Conservation (phyloP, 2,113 vertebrate genomes). For the Strigops habroptila region DNA sequence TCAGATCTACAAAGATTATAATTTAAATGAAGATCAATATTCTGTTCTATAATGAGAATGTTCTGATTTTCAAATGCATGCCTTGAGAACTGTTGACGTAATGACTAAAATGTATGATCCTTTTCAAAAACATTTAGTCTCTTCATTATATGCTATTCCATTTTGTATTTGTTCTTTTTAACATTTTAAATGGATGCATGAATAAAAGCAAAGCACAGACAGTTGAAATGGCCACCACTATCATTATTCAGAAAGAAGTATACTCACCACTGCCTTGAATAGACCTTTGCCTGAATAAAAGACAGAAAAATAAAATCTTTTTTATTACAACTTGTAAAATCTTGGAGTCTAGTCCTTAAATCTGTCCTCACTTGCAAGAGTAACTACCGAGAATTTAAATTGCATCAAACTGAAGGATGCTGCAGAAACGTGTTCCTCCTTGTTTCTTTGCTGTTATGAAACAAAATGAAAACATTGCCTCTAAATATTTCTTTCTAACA, state of each 20-base stretch:
- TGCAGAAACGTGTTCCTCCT: neutral
- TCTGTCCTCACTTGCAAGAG: constrained; percentile 11
- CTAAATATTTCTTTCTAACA: constrained; percentile 26
- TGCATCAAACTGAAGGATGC: constrained; percentile 4
- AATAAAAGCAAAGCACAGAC: neutral
- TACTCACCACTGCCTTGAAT: neutral
- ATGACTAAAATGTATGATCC: neutral
- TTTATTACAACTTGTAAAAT: constrained; percentile 8
- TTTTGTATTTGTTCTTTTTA: neutral
- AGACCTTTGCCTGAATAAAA: neutral
- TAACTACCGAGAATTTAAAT: constrained; percentile 4
- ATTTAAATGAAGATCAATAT: neutral
- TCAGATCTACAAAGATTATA: neutral
- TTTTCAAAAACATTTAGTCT: neutral
- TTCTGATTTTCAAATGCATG: neutral
- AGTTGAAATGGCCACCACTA: neutral
- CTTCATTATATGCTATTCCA: neutral
- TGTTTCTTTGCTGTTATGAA: constrained; percentile 16
- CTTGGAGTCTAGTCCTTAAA: neutral
- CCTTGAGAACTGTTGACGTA: neutral
- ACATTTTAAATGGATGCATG: neutral
- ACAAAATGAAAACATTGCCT: constrained; percentile 38
- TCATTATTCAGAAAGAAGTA: neutral
- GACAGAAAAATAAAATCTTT: neutral
- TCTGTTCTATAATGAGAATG: neutral